Percentiles rank a stretch among this genome's conserved stretches.
phyloP scores from a whole-genome alignment of 2,888 invertebrate genomes.

The Agrypnus murinus region DNA sequence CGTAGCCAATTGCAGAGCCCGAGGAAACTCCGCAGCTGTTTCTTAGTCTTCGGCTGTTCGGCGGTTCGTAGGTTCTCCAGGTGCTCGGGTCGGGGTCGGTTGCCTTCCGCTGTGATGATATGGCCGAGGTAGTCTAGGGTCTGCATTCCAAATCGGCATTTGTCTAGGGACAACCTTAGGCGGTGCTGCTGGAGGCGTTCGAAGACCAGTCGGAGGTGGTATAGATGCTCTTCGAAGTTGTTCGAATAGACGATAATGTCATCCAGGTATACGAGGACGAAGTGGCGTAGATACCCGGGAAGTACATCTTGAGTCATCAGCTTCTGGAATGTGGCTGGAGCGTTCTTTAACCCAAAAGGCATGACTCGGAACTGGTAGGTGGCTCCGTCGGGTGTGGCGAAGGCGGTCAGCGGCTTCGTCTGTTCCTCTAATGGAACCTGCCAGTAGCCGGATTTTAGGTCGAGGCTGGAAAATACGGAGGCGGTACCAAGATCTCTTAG shows the following conservation, averaged over 20 bases:
- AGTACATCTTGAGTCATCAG: constrained; percentile 48
- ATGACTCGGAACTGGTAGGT: constrained; percentile 52
- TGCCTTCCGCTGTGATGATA: constrained; percentile 1
- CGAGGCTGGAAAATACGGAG: constrained; percentile 3
- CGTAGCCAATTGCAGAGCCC: constrained; percentile 51
- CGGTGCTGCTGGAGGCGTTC: constrained; percentile 51
- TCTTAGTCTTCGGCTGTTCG: constrained; percentile 11
- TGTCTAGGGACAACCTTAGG: constrained; percentile 11
- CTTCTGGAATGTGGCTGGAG: constrained; percentile 58
- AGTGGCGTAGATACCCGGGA: constrained; percentile 46
- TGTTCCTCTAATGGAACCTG: constrained; percentile 40
- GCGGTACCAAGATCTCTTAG: background rate
- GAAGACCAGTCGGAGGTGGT: constrained; percentile 50
- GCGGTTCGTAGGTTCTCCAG: constrained; percentile 11
- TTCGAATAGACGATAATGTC: constrained; percentile 57
- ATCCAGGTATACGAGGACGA: constrained; percentile 56
- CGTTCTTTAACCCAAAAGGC: constrained; percentile 58
- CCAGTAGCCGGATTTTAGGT: background rate
- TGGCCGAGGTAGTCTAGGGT: constrained; percentile 43
- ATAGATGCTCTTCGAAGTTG: constrained; percentile 50
- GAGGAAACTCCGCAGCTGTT: constrained; percentile 35
- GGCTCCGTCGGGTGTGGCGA: constrained; percentile 61
- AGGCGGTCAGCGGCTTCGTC: constrained; percentile 50
- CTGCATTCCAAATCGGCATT: constrained; percentile 39
- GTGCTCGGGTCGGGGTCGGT: background rate